Base-by-base conservation (phyloP, 2,113 vertebrate species). In the Dendropsophus ebraccatus region DNA sequence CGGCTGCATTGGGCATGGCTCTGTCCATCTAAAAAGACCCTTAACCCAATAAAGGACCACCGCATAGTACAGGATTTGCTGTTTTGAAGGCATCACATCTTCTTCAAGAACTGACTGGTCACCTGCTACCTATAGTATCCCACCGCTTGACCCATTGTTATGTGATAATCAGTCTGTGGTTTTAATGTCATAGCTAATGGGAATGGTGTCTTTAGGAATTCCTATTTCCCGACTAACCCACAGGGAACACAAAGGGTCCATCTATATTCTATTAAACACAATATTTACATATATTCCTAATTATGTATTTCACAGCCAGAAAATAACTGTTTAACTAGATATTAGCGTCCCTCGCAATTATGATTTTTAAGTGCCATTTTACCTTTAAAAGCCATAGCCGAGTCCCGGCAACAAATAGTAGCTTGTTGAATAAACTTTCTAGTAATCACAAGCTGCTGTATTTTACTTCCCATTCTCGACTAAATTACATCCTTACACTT, bases 361-460 rank as follows among this genome's bases (percentile, higher is more conserved):
- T 32, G 16, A 77, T 52, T 52, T 77, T 25, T 60, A 62, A 62
- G 37, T 81, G 75, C n/a, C 28, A 60, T 81, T 47, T 81, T 58
- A 37, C 16, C 23, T 81, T 81, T 45, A 80, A 80, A 62, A 45
- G 23, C 23, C 1, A 32, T n/a, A n/a, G 35, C 56, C 37, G 54
- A 45, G 25, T 19, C 37, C 37, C 23, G 35, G 58, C 56, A 81
- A 65, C 58, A 81, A 81, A 81, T 65, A 62, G 78, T 8, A 28
- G n/a, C 56, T 62, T 81, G 78, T 62, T 81, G 56, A 81, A 81
- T 81, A 81, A 81, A 81, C 35, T 81, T 81, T 81, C 32, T 10
- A 81, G 58, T 47, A 81, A 81, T 81, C 56, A 81, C 52, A 47
- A 62, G 56, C 56, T 65, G 56, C 78, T 81, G 78, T 81, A 81